Percentiles rank a stretch among this genome's conserved stretches.
Evolutionary conservation across 53 echinoderm and acorn worm genomes (phyloP).

Genomic region (Antedon mediterranea): DNA sequence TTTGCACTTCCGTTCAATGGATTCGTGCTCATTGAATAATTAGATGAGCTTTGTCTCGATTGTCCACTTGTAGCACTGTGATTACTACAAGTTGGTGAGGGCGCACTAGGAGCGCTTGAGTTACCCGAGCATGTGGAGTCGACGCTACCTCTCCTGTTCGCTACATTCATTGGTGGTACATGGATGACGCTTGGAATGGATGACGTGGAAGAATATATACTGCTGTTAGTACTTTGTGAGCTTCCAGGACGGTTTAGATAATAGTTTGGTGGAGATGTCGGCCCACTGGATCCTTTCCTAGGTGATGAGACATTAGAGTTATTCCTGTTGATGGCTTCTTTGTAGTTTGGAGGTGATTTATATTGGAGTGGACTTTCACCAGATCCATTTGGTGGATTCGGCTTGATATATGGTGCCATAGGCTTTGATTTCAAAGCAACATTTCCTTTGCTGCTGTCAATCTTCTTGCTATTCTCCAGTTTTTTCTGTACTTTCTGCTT

Average conservation of each 20-base stretch:
- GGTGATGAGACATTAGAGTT: conserved; percentile 5
- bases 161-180: conserved; percentile 9
- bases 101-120: neutral
- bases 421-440: neutral
- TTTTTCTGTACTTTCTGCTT: neutral
- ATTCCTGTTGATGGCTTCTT: conserved; percentile 29
- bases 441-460: neutral
- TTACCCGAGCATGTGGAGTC: neutral
- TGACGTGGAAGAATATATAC: conserved; percentile 73
- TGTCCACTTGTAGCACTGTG: neutral
- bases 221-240: conserved; percentile 61
- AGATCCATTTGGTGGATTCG: conserved; percentile 30
- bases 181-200: conserved; percentile 89
- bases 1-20: neutral
- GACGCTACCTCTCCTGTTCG: neutral
- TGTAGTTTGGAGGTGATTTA: conserved; percentile 31
- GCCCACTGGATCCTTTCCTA: neutral
- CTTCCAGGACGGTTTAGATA: conserved; percentile 45
- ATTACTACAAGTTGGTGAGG: neutral
- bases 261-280: neutral
- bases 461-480: neutral
- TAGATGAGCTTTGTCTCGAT: neutral
- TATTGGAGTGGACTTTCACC: conserved; percentile 29
- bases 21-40: neutral
- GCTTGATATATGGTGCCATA: conserved; percentile 48